phyloP scores from a whole-genome alignment of 2,113 vertebrate genomes.

The Trochalopteron elliotii region DNA sequence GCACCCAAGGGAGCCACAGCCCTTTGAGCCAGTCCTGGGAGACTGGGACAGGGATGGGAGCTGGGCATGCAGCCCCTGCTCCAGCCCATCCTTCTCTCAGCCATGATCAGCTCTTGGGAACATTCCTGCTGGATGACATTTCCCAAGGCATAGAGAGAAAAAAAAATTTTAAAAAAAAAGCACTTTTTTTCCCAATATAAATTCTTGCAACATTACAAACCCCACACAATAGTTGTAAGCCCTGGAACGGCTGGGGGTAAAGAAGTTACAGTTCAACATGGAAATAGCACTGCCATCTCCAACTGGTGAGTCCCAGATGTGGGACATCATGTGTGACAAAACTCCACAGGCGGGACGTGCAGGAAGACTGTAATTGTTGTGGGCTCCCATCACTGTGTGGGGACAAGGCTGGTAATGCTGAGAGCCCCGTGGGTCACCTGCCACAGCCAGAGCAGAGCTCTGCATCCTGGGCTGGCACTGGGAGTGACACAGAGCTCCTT shows the following conservation, averaged over 20 bases:
- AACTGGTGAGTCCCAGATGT: slow-evolving; percentile 11
- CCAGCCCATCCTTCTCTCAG: background rate
- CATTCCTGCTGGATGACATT: slow-evolving; percentile 61
- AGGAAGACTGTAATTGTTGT: background rate
- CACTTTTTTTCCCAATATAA: slow-evolving; percentile 53
- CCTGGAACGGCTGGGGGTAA: slow-evolving; percentile 47
- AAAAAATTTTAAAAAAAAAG: background rate
- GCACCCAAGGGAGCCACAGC: background rate
- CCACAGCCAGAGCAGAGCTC: background rate
- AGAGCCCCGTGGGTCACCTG: background rate
- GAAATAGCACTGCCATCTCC: slow-evolving; percentile 25
- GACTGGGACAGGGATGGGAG: background rate
- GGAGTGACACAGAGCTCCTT: fast-evolving
- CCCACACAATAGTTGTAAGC: slow-evolving; percentile 60
- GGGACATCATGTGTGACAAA: slow-evolving; percentile 15
- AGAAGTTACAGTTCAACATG: slow-evolving; percentile 37
- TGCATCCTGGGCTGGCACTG: background rate
- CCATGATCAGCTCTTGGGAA: slow-evolving; percentile 28
- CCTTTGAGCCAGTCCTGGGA: background rate
- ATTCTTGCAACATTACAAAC: slow-evolving; percentile 62
- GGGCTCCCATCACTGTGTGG: background rate
- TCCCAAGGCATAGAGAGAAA: slow-evolving; percentile 47
- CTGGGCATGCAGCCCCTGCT: background rate
- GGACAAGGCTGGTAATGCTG: background rate
- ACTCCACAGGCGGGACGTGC: background rate